phyloP scores from a whole-genome alignment of 1,140 invertebrate genomes.

The Aporrectodea caliginosa region DNA sequence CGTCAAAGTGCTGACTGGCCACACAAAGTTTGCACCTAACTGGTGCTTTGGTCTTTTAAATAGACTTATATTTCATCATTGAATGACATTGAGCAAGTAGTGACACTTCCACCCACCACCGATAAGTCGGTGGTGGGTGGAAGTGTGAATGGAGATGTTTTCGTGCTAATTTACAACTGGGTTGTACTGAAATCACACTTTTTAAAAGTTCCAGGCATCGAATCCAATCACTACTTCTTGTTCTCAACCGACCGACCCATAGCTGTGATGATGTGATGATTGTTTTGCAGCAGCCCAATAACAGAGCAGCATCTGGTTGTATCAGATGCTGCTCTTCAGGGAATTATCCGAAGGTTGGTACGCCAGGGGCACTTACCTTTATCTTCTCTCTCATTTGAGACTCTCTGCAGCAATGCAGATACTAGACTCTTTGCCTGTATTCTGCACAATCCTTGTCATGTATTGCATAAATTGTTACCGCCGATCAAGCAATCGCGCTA shows the following conservation, averaged over 20 bases:
- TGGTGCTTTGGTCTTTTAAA: conserved; percentile 42
- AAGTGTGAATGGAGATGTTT: conserved; percentile 28
- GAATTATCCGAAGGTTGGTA: too few relatives aligned
- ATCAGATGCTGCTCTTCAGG: background rate
- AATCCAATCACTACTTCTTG: conserved; percentile 29
- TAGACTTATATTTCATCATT: conserved; percentile 25
- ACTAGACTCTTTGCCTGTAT: too few relatives aligned
- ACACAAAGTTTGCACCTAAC: conserved; percentile 43
- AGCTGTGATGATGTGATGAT: background rate
- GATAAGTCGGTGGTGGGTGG: background rate
- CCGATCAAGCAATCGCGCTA: too few relatives aligned
- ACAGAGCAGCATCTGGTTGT: conserved; percentile 2
- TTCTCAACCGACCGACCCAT: conserved; percentile 16
- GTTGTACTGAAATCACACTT: conserved; percentile 31
- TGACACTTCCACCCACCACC: background rate
- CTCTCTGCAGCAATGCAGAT: too few relatives aligned
- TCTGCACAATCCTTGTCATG: too few relatives aligned
- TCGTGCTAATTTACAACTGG: conserved; percentile 35
- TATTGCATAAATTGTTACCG: too few relatives aligned
- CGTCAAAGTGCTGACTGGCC: conserved; percentile 37
- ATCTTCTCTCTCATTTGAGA: too few relatives aligned
- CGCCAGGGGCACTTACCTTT: too few relatives aligned
- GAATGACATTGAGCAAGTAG: background rate
- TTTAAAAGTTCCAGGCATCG: conserved; percentile 33
- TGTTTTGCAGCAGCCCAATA: conserved; percentile 13